Base-by-base conservation (phyloP, 2,113 vertebrate genomes). In the Dromaius novaehollandiae region DNA sequence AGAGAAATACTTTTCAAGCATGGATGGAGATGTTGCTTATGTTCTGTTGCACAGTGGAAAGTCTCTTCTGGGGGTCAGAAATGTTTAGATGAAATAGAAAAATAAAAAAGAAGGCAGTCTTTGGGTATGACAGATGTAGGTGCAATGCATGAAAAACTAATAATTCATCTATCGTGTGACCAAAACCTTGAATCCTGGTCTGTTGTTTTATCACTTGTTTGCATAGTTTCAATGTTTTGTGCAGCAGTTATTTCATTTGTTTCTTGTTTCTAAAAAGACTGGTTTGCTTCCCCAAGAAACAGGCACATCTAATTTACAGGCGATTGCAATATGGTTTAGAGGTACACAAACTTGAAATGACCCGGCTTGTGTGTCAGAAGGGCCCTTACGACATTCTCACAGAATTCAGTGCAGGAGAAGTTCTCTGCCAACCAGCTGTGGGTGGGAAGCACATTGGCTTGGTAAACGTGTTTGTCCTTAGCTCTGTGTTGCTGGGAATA, bases 241-340 rank as follows among this genome's bases (percentile, higher is more conserved):
- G 0, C 8, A 32, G 34, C 8, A 10, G 7, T 40, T 44, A 11
- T 34, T 82, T 55, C 0, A 0, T 21, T 50, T 40, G 9, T 75
- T 11, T 75, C 18, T 51, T 8, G 65, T 83, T 64, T 51, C 16
- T 3, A 3, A 71, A 65, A 63, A 6, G 18, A 36, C 5, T 13
- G 9, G 0, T 20, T 63, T 71, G 2, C 1, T 7, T 6, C 13
- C 2, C 3, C 30, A 46, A 63, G 15, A 55, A 46, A 46, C 2
- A 13, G 2, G 2, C 13, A n/a, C 6, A 32, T 3, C 6, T 68
- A n/a, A 42, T 60, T 90, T 80, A 21, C 21, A 65, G 26, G 38
- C 77, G 28, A 20, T 8, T 73, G 24, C 10, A 44, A 11, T 4
- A 51, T 4, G 28, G 5, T 26, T 51, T 61, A 38, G 46, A 89